Conservation (phyloP, 2,797 vertebrate genomes). For the Sebastes oblongus region DNA sequence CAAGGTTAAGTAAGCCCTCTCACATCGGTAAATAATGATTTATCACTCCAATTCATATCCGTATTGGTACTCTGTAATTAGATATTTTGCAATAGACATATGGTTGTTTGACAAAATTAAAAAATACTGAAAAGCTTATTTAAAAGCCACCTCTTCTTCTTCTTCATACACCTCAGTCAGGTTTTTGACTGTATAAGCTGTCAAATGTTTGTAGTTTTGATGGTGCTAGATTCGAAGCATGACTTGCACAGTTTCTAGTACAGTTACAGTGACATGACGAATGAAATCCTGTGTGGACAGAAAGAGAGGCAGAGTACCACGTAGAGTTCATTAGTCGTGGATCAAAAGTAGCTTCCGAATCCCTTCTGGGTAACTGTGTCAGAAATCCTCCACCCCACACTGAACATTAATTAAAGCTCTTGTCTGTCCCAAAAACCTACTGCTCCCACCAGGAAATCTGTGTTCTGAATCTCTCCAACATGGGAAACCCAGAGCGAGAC, state of each 20-base stretch:
- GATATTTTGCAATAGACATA: slow-evolving; percentile 36
- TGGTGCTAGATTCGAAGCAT: background rate
- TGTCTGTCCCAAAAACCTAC: slow-evolving; percentile 64
- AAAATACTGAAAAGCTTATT: slow-evolving; percentile 9
- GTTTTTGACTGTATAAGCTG: background rate
- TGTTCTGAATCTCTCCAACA: slow-evolving; percentile 30
- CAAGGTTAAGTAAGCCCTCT: slow-evolving; percentile 80
- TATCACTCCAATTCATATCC: slow-evolving; percentile 67
- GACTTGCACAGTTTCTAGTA: background rate
- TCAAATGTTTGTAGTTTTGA: slow-evolving; percentile 3
- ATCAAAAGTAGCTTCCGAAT: slow-evolving; percentile 48
- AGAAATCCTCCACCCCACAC: slow-evolving; percentile 52
- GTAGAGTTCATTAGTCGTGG: slow-evolving; percentile 53
- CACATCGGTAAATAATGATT: slow-evolving; percentile 75
- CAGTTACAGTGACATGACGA: slow-evolving; percentile 1
- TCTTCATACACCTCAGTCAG: background rate
- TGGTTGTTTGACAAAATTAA: slow-evolving; percentile 27
- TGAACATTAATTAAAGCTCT: slow-evolving; percentile 71
- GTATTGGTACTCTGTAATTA: slow-evolving; percentile 59
- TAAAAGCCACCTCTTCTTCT: slow-evolving; percentile 8
- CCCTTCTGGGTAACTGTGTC: slow-evolving; percentile 52
- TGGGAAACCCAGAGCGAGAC: slow-evolving; percentile 29
- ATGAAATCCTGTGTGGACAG: background rate
- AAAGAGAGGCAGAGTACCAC: slow-evolving; percentile 12
- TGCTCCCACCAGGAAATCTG: slow-evolving; percentile 52